These are phyloP conservation scores for Erebia aethiops DNA, from an alignment of 2,888 invertebrate genomes.

Conservation along the genomic window DNA sequence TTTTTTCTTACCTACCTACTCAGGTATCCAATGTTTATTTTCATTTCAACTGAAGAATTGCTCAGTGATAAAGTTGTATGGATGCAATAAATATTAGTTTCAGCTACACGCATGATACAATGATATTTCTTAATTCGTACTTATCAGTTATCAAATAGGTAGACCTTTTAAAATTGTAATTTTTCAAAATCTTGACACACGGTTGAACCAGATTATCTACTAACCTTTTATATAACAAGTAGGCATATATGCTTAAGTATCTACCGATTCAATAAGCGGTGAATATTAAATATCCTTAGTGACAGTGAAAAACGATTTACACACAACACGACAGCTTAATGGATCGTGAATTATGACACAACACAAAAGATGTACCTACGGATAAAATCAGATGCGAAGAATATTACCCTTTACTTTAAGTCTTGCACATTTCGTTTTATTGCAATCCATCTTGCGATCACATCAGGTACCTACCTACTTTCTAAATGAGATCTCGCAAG, in stretches of 20 bases:
- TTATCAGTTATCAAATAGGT: too few relatives aligned
- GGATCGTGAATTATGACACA: conserved; percentile 19
- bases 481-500: conserved; percentile 6
- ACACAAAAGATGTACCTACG: neutral
- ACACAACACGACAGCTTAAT: conserved; percentile 22
- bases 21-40: too few relatives aligned
- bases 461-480: neutral
- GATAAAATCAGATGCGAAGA: conserved; percentile 9
- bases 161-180: too few relatives aligned
- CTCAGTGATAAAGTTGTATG: too few relatives aligned
- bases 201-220: neutral
- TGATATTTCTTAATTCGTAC: too few relatives aligned
- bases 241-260: neutral
- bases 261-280: neutral
- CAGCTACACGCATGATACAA: too few relatives aligned
- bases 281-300: conserved; percentile 5
- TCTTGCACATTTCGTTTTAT: conserved; percentile 20
- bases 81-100: too few relatives aligned
- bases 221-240: neutral
- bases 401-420: conserved; percentile 8
- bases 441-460: neutral
- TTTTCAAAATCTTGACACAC: too few relatives aligned
- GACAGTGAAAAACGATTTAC: conserved; percentile 20
- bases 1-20: too few relatives aligned
- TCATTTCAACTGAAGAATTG: too few relatives aligned